These are phyloP conservation scores for Sander vitreus DNA, from an alignment of 2,113 vertebrate species.

Conservation along the genomic window DNA sequence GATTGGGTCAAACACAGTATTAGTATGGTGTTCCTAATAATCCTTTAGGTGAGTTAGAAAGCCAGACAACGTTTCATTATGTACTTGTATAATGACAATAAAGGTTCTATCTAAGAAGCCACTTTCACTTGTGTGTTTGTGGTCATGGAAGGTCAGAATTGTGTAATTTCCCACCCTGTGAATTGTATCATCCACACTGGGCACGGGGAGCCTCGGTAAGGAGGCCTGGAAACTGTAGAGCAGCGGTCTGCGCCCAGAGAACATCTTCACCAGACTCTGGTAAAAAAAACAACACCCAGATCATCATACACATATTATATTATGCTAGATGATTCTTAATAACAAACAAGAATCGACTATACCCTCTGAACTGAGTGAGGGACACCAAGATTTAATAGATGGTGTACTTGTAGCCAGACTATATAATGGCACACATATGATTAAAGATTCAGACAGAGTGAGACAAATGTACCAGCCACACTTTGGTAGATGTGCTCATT, in stretches of 20 bases:
- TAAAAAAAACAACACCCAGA: slow-evolving; percentile 10
- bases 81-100: no score
- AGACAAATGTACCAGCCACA: slow-evolving; percentile 88
- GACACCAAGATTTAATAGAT: neutral
- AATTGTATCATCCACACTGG: slow-evolving; percentile 89
- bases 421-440: neutral
- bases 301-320: slow-evolving; percentile 4
- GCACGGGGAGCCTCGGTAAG: slow-evolving; percentile 92
- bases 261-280: slow-evolving; percentile 87
- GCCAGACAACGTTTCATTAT: no score
- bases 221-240: slow-evolving; percentile 97
- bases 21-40: no score
- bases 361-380: neutral
- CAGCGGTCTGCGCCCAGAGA: slow-evolving; percentile 90
- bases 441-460: neutral
- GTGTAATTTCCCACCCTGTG: slow-evolving; percentile 82
- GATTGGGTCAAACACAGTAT: no score
- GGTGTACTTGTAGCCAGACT: no score
- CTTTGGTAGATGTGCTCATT: slow-evolving; percentile 87
- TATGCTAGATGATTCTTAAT: neutral
- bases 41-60: no score
- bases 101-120: neutral
- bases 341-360: neutral
- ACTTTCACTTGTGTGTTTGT: neutral
- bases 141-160: neutral